Evolutionary conservation across 2,888 invertebrate genomes (phyloP), one percentile per base, ranked within the genome.

Genomic region (Pristionchus maxplancki): DNA sequence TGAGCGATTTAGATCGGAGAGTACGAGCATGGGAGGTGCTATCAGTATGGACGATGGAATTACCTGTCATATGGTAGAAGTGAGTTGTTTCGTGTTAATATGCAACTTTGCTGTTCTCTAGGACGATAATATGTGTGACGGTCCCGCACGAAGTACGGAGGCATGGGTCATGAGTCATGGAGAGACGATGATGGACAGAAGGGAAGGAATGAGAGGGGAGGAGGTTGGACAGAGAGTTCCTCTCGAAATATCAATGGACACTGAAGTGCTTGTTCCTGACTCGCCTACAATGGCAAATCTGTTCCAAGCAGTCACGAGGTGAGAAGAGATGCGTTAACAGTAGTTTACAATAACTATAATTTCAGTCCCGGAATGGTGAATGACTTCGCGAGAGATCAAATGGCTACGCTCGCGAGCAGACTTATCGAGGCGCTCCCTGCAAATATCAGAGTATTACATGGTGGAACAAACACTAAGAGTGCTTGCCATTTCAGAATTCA

Each of bases 361-460:
- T 89, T 85, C 53, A 90, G 92, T 87, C 91, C 93, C 1, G 91
- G 91, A n/a, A 90, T 91, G 88, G 88, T 92, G 64, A 89, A 91
- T 67, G 92, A 91, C 20, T 90, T 89, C 83, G 91, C 89, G n/a
- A 90, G 94, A 13, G 95, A 95, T 93, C 94, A 95, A 34, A 92
- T 93, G 92, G 92, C 92, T 5, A 98, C 97, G 88, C 96, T 99
- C 95, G 98, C 98, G 88, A 98, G 98, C 95, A 98, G 98, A 96
- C 98, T 99, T 93, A 99, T 99, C 94, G 98, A 98, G 88, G 98
- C 98, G 20, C 97, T 99, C 96, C 98, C 99, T 89, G 98, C 98
- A 93, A 96, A 98, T 94, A 99, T 98, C 95, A 99, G 99, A 96
- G 74, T 85, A 17, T 28, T 17, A 24, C 13, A 11, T n/a, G 11